Evolutionary conservation across 2,888 invertebrate genomes (phyloP), one percentile per base, ranked within the genome.

Genomic region (Chrysodeixis includens): DNA sequence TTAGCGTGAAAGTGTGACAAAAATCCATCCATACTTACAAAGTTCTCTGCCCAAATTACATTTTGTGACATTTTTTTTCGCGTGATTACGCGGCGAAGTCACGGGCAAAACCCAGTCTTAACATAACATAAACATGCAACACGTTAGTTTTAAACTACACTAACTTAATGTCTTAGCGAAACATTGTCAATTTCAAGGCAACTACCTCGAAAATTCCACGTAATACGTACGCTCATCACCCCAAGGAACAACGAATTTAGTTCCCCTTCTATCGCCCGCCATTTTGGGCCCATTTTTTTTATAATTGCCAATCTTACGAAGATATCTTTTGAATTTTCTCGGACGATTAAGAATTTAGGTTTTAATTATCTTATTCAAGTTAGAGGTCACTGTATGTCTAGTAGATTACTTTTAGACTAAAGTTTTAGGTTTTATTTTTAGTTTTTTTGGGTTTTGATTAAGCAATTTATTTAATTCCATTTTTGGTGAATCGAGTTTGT

Each of bases 281-380:
- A 86, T 87, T 89, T 88, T 80, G 81, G 82, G 79, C 61, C 81
- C 78, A 81, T 71, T 87, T 87, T 88, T 26, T 90, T 91, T 88
- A 88, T 91, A 91, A 91, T 91, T 90, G 90, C 88, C 91, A 89
- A 91, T 91, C 87, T 89, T 71, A 84, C 85, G 77, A 79, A 81
- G 63, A 69, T 67, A 71, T 66, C 77, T 71, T 71, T 68, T 64
- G 61, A 83, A 83, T 82, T 74, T 80, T 68, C 66, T 71, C 70
- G 66, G 69, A 69, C 84, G 83, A 86, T 87, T 86, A 86, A 77
- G 83, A 86, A 79, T 84, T 83, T 79, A 64, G 69, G 78, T 83
- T 85, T 85, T 83, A 86, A 85, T 88, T 87, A 86, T 85, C 77
- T 81, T 71, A 62, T 69, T 71, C 54, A 76, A 68, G 12, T 66